A percentile compares a stretch with the other conserved stretches of the same genome.
These are phyloP conservation scores for Alexandromys fortis DNA, from an alignment of 2,113 vertebrate species.

Conservation along the genomic window DNA sequence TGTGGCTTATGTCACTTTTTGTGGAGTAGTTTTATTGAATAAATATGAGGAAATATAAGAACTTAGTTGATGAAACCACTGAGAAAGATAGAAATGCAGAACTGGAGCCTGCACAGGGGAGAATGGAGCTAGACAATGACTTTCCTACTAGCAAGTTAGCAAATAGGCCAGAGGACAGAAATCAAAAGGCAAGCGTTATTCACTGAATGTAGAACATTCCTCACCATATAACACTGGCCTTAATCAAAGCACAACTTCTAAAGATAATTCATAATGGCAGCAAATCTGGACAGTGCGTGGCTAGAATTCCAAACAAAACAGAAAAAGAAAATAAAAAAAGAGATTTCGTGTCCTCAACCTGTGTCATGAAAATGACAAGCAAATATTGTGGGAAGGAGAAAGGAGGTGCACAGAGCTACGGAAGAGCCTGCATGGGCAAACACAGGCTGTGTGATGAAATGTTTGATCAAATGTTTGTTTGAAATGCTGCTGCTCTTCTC, in stretches of 20 bases:
- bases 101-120: background rate
- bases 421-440: conserved; percentile 55
- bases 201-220: background rate
- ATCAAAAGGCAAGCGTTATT: background rate
- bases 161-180: background rate
- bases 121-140: background rate
- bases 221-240: background rate
- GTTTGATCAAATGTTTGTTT: conserved; percentile 75
- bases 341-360: background rate
- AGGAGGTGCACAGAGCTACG: background rate
- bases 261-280: background rate
- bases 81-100: background rate
- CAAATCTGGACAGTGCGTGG: background rate
- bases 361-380: conserved; percentile 33
- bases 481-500: conserved; percentile 60
- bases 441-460: conserved; percentile 61
- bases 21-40: background rate
- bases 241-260: background rate
- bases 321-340: background rate
- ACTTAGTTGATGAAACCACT: background rate
- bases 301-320: background rate
- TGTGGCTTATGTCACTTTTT: background rate
- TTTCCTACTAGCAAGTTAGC: background rate
- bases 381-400: conserved; percentile 67
- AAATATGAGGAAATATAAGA: background rate